Percentiles rank a stretch among this genome's conserved stretches.
Conservation (phyloP, 2,113 vertebrate genomes). For the Pagrus major region DNA sequence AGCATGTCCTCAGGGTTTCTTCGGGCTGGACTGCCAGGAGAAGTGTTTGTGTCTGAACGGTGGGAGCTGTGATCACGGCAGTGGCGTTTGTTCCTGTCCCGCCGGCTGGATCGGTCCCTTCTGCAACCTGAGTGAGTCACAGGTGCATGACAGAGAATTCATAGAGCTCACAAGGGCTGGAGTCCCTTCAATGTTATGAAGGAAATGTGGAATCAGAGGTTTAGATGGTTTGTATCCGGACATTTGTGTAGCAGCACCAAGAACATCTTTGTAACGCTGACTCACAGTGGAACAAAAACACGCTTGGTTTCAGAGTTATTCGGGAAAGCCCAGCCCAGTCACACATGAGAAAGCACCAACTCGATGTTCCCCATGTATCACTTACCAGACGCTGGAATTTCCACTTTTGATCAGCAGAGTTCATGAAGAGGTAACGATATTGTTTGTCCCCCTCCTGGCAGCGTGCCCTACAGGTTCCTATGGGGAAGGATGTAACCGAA, state of each 20-base stretch:
- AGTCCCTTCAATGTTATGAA: background rate
- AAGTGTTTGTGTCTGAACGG: constrained; percentile 89
- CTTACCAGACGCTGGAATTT: constrained; percentile 54
- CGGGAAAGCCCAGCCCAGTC: constrained; percentile 51
- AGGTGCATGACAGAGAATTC: background rate
- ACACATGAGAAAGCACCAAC: constrained; percentile 60
- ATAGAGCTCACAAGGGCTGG: background rate
- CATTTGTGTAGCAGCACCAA: constrained; percentile 2
- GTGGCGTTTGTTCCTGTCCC: constrained; percentile 86
- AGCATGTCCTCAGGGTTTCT: constrained; percentile 95
- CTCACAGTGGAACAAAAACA: constrained; percentile 45
- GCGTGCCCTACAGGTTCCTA: constrained; percentile 87
- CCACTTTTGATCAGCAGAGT: constrained; percentile 74
- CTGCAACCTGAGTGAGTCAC: constrained; percentile 87
- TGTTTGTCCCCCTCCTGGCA: constrained; percentile 75
- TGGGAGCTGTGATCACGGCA: constrained; percentile 83
- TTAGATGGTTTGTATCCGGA: background rate
- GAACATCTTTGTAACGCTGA: constrained; percentile 32
- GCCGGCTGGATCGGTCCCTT: constrained; percentile 86
- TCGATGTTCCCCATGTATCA: constrained; percentile 56
- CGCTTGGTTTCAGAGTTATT: constrained; percentile 41
- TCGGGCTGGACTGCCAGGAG: constrained; percentile 89
- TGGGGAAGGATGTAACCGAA: constrained; percentile 88
- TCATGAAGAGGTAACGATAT: constrained; percentile 68
- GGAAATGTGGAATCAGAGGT: background rate